Conservation (phyloP, 1,140 invertebrate genomes). For the Lasioglossum albipes region DNA sequence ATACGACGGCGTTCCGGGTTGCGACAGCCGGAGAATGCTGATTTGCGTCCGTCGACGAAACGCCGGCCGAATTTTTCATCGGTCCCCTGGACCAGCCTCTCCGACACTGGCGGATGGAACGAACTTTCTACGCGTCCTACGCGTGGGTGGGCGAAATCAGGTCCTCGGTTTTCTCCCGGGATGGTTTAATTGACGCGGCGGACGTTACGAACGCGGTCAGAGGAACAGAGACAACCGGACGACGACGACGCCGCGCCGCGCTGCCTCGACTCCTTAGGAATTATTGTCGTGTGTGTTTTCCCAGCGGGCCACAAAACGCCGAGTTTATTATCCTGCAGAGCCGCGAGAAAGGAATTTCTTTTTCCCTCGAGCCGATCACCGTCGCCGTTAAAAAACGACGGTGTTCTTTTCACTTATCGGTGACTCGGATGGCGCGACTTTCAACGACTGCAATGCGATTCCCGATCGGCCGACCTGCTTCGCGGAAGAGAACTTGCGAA, state of each 20-base stretch:
- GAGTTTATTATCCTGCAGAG: slow-evolving; percentile 30
- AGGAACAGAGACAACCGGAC: neutral
- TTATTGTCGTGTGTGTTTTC: slow-evolving; percentile 32
- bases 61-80: slow-evolving; percentile 14
- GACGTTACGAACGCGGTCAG: slow-evolving; percentile 9
- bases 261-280: slow-evolving; percentile 12
- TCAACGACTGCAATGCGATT: too few species aligned
- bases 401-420: neutral
- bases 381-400: neutral
- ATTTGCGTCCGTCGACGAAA: slow-evolving; percentile 35
- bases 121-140: slow-evolving; percentile 58
- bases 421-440: too few species aligned
- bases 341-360: slow-evolving; percentile 39
- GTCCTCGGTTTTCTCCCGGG: slow-evolving; percentile 48
- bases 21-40: slow-evolving; percentile 36
- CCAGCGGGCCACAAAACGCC: slow-evolving; percentile 13
- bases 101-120: neutral
- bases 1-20: slow-evolving; percentile 33
- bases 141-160: slow-evolving; percentile 60
- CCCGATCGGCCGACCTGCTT: too few species aligned
- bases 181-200: slow-evolving; percentile 41
- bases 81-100: neutral
- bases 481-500: too few species aligned
- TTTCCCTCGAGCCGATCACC: neutral
- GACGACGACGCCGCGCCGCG: neutral